phyloP scores from a whole-genome alignment of 2,888 invertebrate genomes.

The Caenorhabditis japonica region DNA sequence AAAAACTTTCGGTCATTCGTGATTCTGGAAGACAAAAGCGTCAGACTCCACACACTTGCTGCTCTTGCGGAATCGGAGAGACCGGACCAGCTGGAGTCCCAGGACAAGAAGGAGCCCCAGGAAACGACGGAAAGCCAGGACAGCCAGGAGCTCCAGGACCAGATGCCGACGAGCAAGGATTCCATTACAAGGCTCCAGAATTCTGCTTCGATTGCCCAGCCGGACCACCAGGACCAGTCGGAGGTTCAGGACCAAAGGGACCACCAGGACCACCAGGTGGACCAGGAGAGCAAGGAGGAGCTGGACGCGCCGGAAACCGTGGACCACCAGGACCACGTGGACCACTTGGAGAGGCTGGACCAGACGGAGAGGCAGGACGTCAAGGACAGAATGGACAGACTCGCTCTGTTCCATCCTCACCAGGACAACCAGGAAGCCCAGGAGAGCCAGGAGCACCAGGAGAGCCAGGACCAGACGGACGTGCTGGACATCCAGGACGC shows the following conservation, averaged over 20 bases:
- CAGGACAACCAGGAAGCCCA: constrained; percentile 57
- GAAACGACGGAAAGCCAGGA: constrained; percentile 53
- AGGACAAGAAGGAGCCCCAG: constrained; percentile 55
- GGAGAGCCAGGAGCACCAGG: constrained; percentile 65
- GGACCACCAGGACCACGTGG: constrained; percentile 61
- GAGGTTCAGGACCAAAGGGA: constrained; percentile 65
- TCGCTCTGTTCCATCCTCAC: constrained; percentile 55
- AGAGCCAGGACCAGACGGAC: constrained; percentile 60
- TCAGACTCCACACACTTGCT: constrained; percentile 49
- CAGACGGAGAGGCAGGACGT: constrained; percentile 58
- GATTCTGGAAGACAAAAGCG: constrained; percentile 46
- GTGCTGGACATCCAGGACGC: constrained; percentile 63
- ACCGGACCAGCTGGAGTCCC: constrained; percentile 57
- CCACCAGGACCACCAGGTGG: constrained; percentile 62
- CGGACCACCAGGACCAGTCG: constrained; percentile 64
- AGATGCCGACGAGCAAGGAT: constrained; percentile 54
- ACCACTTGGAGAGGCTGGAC: constrained; percentile 58
- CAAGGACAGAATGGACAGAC: constrained; percentile 58
- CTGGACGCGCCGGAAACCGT: constrained; percentile 53
- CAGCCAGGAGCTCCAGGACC: constrained; percentile 54
- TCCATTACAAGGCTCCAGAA: constrained; percentile 49
- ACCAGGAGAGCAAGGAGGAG: constrained; percentile 52
- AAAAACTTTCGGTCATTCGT: constrained; percentile 24
- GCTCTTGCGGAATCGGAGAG: constrained; percentile 55
- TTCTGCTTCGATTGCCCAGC: constrained; percentile 54